Conservation (phyloP, 2,888 invertebrate genomes). For the Trichacis sp. region DNA sequence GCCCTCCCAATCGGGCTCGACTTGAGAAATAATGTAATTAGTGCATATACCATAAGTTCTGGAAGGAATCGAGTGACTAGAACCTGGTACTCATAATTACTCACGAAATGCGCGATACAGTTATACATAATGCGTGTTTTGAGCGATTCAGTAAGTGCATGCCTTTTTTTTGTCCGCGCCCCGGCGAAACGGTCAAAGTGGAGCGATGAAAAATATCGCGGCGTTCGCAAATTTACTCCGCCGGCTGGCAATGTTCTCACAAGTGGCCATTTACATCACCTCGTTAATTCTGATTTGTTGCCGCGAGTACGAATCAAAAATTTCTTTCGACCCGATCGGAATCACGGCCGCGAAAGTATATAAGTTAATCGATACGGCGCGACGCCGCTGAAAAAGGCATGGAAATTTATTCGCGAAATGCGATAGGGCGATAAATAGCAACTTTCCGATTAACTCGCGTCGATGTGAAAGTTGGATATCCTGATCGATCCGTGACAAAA, state of each 20-base stretch:
- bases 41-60: constrained; percentile 4
- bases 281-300: no score
- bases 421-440: constrained; percentile 14
- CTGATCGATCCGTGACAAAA: constrained; percentile 41
- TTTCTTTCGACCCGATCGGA: background rate
- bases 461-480: constrained; percentile 40
- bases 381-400: background rate
- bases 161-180: background rate
- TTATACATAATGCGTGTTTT: background rate
- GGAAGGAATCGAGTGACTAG: background rate
- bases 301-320: background rate
- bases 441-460: constrained; percentile 28
- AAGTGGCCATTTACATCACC: no score
- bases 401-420: constrained; percentile 5
- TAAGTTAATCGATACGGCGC: background rate
- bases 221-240: background rate
- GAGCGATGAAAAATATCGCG: background rate
- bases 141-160: background rate
- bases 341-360: background rate
- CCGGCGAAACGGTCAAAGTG: background rate
- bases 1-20: background rate
- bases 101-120: constrained; percentile 1
- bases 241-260: background rate
- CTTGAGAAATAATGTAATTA: constrained; percentile 5
- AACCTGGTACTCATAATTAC: background rate